These are phyloP conservation scores for Candoia aspera DNA, from an alignment of 2,113 vertebrate species.

Conservation along the genomic window DNA sequence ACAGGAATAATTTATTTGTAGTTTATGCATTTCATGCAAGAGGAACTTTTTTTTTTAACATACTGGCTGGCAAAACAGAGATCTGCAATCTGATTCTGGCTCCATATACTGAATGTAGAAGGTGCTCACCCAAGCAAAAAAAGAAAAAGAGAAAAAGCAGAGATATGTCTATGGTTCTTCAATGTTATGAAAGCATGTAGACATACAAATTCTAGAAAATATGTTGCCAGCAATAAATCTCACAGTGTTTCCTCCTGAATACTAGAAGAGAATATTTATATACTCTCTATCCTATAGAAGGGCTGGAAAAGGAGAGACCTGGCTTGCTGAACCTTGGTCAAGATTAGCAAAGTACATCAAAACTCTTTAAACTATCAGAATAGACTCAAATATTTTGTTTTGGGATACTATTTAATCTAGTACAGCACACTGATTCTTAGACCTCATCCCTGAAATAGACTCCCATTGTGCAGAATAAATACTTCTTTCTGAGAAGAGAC, in stretches of 20 bases:
- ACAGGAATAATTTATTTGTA: neutral
- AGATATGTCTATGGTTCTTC: too few relatives aligned
- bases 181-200: too few relatives aligned
- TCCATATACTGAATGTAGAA: neutral
- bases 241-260: neutral
- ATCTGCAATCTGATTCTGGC: neutral
- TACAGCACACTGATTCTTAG: neutral
- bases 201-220: too few relatives aligned
- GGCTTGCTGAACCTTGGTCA: neutral
- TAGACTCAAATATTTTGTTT: neutral
- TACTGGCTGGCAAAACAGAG: neutral
- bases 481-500: neutral
- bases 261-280: too few relatives aligned
- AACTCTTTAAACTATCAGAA: neutral
- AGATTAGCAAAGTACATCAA: slow-evolving; percentile 6
- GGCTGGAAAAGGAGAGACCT: neutral
- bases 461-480: neutral
- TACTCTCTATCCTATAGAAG: neutral
- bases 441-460: neutral
- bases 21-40: neutral
- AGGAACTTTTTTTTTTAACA: neutral
- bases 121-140: too few relatives aligned
- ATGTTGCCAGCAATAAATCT: neutral
- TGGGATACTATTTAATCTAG: neutral
- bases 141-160: too few relatives aligned